Base-by-base conservation (phyloP, 2,797 vertebrate species). In the Cheirogaleus major region DNA sequence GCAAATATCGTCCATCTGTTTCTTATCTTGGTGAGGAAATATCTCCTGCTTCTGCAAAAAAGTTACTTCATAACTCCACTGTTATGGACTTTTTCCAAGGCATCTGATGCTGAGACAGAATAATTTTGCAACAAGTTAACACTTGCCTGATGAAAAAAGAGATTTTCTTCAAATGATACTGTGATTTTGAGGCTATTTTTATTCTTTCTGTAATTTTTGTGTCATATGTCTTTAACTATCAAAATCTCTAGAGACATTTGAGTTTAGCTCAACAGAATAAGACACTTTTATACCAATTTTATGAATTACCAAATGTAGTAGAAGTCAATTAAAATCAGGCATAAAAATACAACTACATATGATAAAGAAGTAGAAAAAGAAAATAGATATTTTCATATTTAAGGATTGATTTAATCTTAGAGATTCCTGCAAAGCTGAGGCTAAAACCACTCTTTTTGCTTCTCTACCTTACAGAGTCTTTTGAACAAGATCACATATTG, bases 21-120 rank as follows among this genome's bases (percentile, higher is more conserved):
- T 92, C 92, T 98, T 95, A 89, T 97, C 92, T 95, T 95, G 93
- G 95, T 97, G 95, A 97, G 67, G 57, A 97, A 72, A 93, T 69
- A 95, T 15, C 18, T 70, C 50, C 25, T 95, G 18, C n/a, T 97
- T 91, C 70, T 95, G 72, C 67, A 93, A n/a, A 79, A 97, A 87
- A 55, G 70, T 92, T 65, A 63, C 9, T 67, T 78, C 67, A 43
- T 81, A 57, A 81, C 27, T 87, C 30, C 45, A 82, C 18, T 27
- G 27, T 14, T 92, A 35, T 1, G 3, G 3, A 84, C 72, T 67
- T 97, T 96, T 89, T 79, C 91, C 67, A 93, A 78, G 67, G 91
- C 38, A 80, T 92, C 81, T 97, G 11, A 96, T 93, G 30, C 86
- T 75, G 87, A 69, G 65, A 65, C 18, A 89, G 92, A 79, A 85